Conservation (phyloP, 1,140 invertebrate species). For the Meloidogyne floridensis region DNA sequence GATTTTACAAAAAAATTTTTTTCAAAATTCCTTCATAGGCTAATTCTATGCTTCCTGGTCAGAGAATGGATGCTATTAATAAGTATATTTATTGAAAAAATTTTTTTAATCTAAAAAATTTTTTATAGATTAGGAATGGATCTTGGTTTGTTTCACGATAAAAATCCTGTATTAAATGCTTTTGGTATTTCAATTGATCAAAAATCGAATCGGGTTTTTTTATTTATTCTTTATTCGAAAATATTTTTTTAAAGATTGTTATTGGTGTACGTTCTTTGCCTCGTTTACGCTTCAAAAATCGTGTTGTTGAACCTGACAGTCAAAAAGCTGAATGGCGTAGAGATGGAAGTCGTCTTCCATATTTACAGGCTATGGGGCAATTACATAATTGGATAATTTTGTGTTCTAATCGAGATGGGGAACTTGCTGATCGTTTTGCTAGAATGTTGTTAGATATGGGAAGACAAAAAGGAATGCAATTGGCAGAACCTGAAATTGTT, state of each 20-base stretch:
- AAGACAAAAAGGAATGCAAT: conserved; percentile 29
- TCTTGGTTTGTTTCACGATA: conserved; percentile 13
- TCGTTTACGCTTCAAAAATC: conserved; percentile 9
- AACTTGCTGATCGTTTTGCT: conserved; percentile 11
- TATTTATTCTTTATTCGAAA: background rate
- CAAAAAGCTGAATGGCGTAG: conserved; percentile 26
- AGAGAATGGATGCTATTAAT: conserved; percentile 14
- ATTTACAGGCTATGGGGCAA: background rate
- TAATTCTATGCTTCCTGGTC: conserved; percentile 18
- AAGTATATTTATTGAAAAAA: background rate
- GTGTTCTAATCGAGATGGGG: conserved; percentile 3
- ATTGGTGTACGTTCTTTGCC: conserved; percentile 22
- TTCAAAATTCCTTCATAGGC: background rate
- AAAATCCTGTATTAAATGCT: conserved; percentile 14
- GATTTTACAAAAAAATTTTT: background rate
- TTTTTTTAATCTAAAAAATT: background rate
- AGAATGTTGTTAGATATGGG: conserved; percentile 21
- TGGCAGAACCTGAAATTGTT: conserved; percentile 24
- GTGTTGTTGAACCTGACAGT: conserved; percentile 5
- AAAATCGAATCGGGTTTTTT: conserved; percentile 15
- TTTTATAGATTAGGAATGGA: background rate
- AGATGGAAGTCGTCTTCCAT: conserved; percentile 9
- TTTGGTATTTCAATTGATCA: conserved; percentile 20
- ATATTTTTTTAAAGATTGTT: conserved; percentile 15
- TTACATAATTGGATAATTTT: conserved; percentile 22